Base-by-base conservation (phyloP, 2,797 vertebrate genomes). In the Adelosebastes latens region DNA sequence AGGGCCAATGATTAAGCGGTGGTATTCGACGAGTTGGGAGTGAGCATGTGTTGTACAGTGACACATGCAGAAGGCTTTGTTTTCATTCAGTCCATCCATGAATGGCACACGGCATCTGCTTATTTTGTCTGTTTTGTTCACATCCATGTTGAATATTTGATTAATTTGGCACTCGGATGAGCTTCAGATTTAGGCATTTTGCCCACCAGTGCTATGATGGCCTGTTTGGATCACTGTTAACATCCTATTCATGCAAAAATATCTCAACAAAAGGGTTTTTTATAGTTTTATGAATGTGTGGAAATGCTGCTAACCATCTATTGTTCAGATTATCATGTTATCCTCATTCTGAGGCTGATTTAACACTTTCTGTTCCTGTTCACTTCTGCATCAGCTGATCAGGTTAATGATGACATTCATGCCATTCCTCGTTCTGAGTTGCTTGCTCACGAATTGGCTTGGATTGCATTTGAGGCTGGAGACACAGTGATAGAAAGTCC, bases 371-470 rank as follows among this genome's bases (percentile, higher is more conserved):
- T 52, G 14, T 70, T 34, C 20, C 58, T 32, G 42, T 55, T 56
- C 31, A 60, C 36, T 56, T 75, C 77, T 42, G 65, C 53, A 46
- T 39, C 31, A 12, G 11, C 46, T 68, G 25, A 36, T 36, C 16
- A 13, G 36, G 39, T 12, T 67, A 70, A 73, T 61, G 68, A 42
- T 42, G 39, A 16, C 39, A 42, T 42, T 42, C 39, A 42, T 42
- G 39, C 52, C 52, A 34, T 68, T 61, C 39, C 67, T 73, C 1
- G 5, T 36, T 63, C 60, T 66, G 22, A 65, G 53, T 31, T 20
- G 12, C 53, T 53, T 36, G 39, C 64, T 81, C 64, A 42, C 65
- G n/a, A 78, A 80, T 56, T 76, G 34, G 42, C 60, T 42, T 52
- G 25, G 53, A 49, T 39, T 60, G 55, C 8, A 46, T 72, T 64